Base-by-base conservation (phyloP, 2,113 vertebrate species). In the Sinocyclocheilus grahami region DNA sequence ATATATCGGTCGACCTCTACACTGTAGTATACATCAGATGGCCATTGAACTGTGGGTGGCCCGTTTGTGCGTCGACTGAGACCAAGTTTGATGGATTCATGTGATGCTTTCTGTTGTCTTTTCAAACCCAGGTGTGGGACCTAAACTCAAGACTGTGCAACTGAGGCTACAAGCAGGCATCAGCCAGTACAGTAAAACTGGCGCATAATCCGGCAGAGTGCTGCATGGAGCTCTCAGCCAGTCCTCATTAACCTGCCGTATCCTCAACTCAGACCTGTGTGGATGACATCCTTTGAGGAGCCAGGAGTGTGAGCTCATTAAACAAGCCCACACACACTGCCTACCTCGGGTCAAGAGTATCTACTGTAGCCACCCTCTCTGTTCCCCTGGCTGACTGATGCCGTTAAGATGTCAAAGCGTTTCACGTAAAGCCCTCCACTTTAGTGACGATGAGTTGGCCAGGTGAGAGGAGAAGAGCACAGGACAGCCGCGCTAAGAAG, bases 171-270 rank as follows among this genome's bases (percentile, higher is more conserved):
- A 11, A 62, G 27, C 46, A 51, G 87, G 46, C 39, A 75, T 69
- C 18, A 74, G 39, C 55, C 27, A 63, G 55, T 78, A 74, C 11
- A 86, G 65, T 84, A 84, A 80, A 84, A 63, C 14, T 20, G 30
- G 27, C 9, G 22, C 55, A 74, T 83, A 89, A 74, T 55, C 67
- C 6, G n/a, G 14, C 58, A 58, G 53, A 67, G 81, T 76, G 71
- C 81, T 30, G 81, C n/a, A 76, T 82, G 85, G 9, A 53, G 74
- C 72, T 89, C 84, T 83, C 74, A 85, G 88, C 86, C 83, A 87
- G 88, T 86, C 79, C 86, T 89, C 88, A 87, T 89, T 89, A 89
- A 89, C 83, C 86, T 82, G 69, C 37, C 24, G 76, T 81, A 82
- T 83, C 75, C 72, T 87, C 83, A 79, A 16, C 84, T 83, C 88